A percentile compares a stretch with the other conserved stretches of the same genome.
Evolutionary conservation across 2,888 invertebrate species (phyloP).

Genomic region (Atethmia centrago): DNA sequence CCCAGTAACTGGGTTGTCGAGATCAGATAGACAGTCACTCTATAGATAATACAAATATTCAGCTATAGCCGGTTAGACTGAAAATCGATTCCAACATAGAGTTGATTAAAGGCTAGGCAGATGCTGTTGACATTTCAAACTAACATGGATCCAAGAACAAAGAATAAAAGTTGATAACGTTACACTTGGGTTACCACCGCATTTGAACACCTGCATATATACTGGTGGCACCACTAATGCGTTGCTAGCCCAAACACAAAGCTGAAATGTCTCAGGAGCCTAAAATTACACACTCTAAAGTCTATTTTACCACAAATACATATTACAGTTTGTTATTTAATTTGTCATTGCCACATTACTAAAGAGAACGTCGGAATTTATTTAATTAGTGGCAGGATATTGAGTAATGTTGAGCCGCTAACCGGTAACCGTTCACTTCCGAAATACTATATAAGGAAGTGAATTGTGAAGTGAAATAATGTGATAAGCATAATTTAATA

Average conservation of each 20-base stretch:
- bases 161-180: too few relatives aligned
- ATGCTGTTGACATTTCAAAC: too few relatives aligned
- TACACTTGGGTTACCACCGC: too few relatives aligned
- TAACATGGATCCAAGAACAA: too few relatives aligned
- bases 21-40: background rate
- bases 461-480: background rate
- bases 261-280: background rate
- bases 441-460: constrained; percentile 7
- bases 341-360: constrained; percentile 10
- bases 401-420: constrained; percentile 12
- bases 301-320: background rate
- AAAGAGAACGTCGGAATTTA: constrained; percentile 1
- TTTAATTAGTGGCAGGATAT: constrained; percentile 32
- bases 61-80: background rate
- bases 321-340: background rate
- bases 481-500: too few relatives aligned
- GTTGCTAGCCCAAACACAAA: background rate
- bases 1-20: background rate
- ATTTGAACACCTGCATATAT: too few relatives aligned
- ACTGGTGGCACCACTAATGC: background rate
- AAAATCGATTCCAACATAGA: background rate
- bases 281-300: background rate
- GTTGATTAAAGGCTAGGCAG: background rate
- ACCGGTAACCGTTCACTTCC: constrained; percentile 36
- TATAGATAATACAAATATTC: background rate